phyloP scores from a whole-genome alignment of 2,797 vertebrate genomes.

The Enteromius anoplus region DNA sequence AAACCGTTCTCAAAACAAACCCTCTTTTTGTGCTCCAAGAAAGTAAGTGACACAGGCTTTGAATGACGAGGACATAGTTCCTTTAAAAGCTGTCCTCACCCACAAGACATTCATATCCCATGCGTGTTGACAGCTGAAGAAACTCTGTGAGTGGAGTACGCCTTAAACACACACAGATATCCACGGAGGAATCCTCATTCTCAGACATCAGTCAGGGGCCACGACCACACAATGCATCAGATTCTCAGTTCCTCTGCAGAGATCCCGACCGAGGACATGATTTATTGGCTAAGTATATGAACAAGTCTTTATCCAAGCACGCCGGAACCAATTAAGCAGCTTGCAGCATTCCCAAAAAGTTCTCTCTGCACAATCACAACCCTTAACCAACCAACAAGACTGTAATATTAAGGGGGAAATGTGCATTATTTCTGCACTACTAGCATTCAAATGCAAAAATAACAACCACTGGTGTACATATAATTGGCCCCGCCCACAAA shows the following conservation, averaged over 20 bases:
- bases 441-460: neutral
- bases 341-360: constrained; percentile 32
- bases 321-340: constrained; percentile 41
- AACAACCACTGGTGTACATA: neutral
- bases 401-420: neutral
- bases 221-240: constrained; percentile 22
- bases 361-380: constrained; percentile 16
- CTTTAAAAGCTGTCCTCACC: neutral
- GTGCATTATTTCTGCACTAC: neutral
- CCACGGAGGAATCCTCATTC: constrained; percentile 8
- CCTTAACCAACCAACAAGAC: constrained; percentile 26
- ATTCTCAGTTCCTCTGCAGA: constrained; percentile 23
- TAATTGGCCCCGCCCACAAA: neutral
- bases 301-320: neutral
- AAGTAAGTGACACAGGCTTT: neutral
- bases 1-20: neutral
- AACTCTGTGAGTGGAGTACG: constrained; percentile 2
- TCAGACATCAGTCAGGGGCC: constrained; percentile 10
- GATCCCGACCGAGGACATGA: constrained; percentile 20
- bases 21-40: neutral
- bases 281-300: constrained; percentile 30
- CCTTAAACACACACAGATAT: constrained; percentile 41
- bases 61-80: neutral
- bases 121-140: constrained; percentile 2
- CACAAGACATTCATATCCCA: neutral